Percentiles rank a stretch among this genome's conserved stretches.
phyloP scores from a whole-genome alignment of 2,797 vertebrate species.

The Vespertilio murinus region DNA sequence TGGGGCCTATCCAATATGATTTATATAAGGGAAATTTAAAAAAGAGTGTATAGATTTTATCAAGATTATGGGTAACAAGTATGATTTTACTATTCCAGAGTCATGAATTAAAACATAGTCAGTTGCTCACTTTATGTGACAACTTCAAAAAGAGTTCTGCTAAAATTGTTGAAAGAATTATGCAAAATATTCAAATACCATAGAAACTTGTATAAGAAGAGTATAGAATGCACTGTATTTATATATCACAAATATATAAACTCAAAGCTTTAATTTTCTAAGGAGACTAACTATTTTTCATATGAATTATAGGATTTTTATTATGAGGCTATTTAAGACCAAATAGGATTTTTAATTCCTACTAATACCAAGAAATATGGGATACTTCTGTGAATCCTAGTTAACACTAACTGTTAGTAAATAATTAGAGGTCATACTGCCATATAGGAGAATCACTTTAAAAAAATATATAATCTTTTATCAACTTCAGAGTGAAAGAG shows the following conservation, averaged over 20 bases:
- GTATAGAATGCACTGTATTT: neutral
- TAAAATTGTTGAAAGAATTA: slow-evolving; percentile 3
- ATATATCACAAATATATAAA: neutral
- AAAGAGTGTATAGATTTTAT: neutral
- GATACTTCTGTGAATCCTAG: neutral
- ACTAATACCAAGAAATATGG: neutral
- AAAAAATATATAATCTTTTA: too few relatives aligned
- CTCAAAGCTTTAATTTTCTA: neutral
- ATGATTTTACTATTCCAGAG: neutral
- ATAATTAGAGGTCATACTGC: neutral
- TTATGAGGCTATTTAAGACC: neutral
- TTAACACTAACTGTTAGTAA: neutral
- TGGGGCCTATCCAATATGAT: neutral
- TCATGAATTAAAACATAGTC: neutral
- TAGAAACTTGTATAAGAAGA: neutral
- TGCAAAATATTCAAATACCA: neutral
- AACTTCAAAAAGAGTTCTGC: neutral
- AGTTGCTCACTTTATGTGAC: neutral
- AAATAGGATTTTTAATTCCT: neutral
- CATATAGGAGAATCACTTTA: neutral
- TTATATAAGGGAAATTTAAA: neutral
- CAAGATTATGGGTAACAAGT: neutral
- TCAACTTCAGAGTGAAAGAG: too few relatives aligned
- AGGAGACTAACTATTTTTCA: neutral
- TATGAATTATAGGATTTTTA: neutral